Evolutionary conservation across 2,113 vertebrate genomes (phyloP).

Genomic region (Chaetodon auriga): DNA sequence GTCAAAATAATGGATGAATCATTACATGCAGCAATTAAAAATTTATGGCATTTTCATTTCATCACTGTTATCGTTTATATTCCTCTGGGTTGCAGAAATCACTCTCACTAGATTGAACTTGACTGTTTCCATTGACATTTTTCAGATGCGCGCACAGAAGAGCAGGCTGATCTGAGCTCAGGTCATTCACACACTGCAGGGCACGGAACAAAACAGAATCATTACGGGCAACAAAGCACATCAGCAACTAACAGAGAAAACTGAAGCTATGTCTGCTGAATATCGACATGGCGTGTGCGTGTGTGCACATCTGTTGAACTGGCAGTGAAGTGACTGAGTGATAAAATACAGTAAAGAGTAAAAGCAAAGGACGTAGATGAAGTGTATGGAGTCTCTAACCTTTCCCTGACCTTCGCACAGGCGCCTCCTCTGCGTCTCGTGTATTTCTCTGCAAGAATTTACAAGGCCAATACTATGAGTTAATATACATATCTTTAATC

Average conservation of each 20-base stretch:
- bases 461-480: conserved; percentile 8
- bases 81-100: not conserved
- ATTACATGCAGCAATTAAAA: conserved; percentile 30
- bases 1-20: conserved; percentile 47
- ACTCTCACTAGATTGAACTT: conserved; percentile 1
- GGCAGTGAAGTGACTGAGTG: not conserved
- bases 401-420: conserved; percentile 14
- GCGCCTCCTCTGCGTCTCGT: conserved; percentile 1
- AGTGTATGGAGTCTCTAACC: not conserved
- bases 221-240: not conserved
- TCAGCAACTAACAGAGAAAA: not conserved
- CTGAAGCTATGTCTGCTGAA: not conserved
- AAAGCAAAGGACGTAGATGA: not conserved
- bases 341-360: not conserved
- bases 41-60: conserved; percentile 38
- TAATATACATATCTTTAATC: conserved; percentile 8
- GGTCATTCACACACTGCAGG: conserved; percentile 13
- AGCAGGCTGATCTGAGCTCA: conserved; percentile 25
- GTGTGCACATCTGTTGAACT: not conserved
- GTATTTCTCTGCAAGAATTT: not conserved
- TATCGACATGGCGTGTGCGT: not conserved
- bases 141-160: conserved; percentile 10
- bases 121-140: conserved; percentile 11
- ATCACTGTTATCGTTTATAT: conserved; percentile 12
- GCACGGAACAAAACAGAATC: not conserved